A percentile compares a stretch with the other conserved stretches of the same genome.
phyloP scores from a whole-genome alignment of 2,113 vertebrate genomes.

The Clinocottus analis region DNA sequence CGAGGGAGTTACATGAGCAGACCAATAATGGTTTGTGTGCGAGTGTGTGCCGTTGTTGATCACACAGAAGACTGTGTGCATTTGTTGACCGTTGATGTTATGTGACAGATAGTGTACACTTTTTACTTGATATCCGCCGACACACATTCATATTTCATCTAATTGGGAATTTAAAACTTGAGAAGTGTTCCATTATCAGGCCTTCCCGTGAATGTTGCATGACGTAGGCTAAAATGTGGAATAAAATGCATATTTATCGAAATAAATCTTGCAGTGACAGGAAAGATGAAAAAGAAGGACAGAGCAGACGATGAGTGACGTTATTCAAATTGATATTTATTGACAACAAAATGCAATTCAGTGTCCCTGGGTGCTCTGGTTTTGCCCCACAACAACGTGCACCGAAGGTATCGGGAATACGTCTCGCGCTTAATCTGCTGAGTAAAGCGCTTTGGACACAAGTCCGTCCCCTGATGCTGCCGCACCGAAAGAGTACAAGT shows the following conservation, averaged over 20 bases:
- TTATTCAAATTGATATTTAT: conserved; percentile 57
- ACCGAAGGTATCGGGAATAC: neutral
- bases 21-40: neutral
- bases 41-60: neutral
- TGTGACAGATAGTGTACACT: neutral
- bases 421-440: neutral
- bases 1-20: conserved; percentile 9
- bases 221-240: neutral
- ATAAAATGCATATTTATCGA: too few species aligned
- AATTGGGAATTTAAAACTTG: neutral
- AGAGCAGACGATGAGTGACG: neutral
- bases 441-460: neutral
- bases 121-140: neutral
- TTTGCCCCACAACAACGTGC: neutral
- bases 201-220: neutral
- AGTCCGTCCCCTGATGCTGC: neutral
- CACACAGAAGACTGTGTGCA: neutral
- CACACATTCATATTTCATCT: neutral
- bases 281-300: conserved; percentile 6
- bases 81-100: neutral
- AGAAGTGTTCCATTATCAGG: neutral
- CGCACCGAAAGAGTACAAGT: neutral
- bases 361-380: neutral
- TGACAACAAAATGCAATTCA: conserved; percentile 25
- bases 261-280: neutral